A percentile compares a stretch with the other conserved stretches of the same genome.
Evolutionary conservation across 2,797 vertebrate genomes (phyloP).

Genomic region (Pachyuromys duprasi): DNA sequence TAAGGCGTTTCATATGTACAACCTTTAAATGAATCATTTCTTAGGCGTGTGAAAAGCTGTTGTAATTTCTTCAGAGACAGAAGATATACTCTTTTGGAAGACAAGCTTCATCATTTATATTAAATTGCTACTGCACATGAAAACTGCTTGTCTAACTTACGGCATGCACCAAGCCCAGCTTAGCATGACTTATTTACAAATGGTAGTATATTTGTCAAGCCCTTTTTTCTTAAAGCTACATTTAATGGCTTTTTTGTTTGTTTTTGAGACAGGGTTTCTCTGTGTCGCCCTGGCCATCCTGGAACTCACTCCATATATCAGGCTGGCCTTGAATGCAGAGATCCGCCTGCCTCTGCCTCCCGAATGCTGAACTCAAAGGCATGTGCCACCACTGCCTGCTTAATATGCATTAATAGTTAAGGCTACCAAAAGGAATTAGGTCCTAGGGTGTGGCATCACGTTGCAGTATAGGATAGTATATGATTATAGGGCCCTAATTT

Average conservation of each 20-base stretch:
- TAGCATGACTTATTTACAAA: background rate
- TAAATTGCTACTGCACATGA: background rate
- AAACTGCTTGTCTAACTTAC: background rate
- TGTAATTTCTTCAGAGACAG: constrained; percentile 44
- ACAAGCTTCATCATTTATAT: background rate
- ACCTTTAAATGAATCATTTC: background rate
- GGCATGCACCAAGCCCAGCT: background rate
- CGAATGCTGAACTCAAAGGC: background rate
- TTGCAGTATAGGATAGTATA: constrained; percentile 12
- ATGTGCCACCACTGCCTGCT: background rate
- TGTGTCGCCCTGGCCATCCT: background rate
- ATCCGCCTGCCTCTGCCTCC: background rate
- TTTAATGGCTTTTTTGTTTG: background rate
- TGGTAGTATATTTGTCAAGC: background rate
- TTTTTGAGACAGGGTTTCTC: background rate
- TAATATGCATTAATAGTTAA: background rate
- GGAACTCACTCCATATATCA: background rate
- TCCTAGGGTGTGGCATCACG: background rate
- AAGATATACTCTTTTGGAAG: constrained; percentile 41
- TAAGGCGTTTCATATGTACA: background rate
- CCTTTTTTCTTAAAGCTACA: background rate
- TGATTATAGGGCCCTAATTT: constrained; percentile 65
- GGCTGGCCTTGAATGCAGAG: background rate
- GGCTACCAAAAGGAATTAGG: background rate
- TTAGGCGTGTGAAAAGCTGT: constrained; percentile 14